phyloP scores from a whole-genome alignment of 2,113 vertebrate genomes.

The Clupea harengus region DNA sequence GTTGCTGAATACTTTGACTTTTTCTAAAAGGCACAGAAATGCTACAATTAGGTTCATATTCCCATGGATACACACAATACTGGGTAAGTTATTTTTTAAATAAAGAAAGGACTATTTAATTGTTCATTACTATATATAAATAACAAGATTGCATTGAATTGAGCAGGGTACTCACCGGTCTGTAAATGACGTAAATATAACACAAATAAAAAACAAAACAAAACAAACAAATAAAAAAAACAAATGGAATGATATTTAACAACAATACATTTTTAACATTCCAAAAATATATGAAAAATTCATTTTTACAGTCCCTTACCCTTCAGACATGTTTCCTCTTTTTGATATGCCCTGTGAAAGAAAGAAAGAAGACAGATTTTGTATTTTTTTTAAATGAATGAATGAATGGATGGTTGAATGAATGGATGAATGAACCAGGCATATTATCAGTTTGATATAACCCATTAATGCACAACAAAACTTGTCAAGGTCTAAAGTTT shows the following conservation, averaged over 20 bases:
- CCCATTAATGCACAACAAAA: too few relatives aligned
- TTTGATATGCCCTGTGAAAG: conserved; percentile 43
- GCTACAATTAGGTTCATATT: neutral
- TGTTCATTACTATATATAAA: neutral
- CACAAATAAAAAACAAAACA: conserved; percentile 6
- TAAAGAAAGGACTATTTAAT: neutral
- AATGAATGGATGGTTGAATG: neutral
- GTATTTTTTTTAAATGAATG: too few relatives aligned
- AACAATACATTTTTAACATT: neutral
- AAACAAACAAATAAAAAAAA: neutral
- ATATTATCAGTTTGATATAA: neutral
- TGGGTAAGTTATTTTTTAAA: neutral
- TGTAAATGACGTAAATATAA: conserved; percentile 13
- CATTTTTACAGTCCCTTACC: conserved; percentile 56
- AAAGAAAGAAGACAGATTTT: neutral
- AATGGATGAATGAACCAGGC: neutral
- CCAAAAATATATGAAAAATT: neutral
- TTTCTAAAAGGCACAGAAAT: conserved; percentile 51
- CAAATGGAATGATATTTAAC: conserved; percentile 14
- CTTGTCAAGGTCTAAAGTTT: too few relatives aligned
- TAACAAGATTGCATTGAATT: neutral
- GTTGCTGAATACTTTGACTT: conserved; percentile 69
- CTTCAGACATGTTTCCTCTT: conserved; percentile 68
- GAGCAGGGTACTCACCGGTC: conserved; percentile 42
- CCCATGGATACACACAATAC: neutral